Evolutionary conservation across 2,113 vertebrate species (phyloP).

Genomic region (Fukomys damarensis): DNA sequence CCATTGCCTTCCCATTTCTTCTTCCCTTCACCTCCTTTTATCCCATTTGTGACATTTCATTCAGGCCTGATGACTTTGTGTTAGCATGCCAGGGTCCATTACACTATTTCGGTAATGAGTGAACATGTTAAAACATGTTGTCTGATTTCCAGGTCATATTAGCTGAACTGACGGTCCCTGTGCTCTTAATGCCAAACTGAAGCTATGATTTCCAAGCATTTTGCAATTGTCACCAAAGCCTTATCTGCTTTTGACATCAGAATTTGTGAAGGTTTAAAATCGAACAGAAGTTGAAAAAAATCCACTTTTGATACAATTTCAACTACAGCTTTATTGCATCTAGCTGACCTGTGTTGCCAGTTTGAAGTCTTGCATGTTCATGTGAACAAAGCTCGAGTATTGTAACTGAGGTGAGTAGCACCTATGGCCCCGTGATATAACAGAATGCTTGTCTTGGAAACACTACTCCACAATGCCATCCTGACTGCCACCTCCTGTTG

Average conservation of each 20-base stretch:
- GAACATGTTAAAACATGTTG: not conserved
- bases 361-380: not conserved
- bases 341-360: not conserved
- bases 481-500: not conserved
- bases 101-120: not conserved
- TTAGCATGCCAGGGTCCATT: not conserved
- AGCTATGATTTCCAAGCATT: not conserved
- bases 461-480: not conserved
- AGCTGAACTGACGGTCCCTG: not conserved
- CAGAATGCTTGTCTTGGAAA: not conserved
- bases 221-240: not conserved
- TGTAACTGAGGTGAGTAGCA: not conserved
- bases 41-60: not conserved
- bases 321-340: not conserved
- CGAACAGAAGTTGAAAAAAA: not conserved
- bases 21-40: not conserved
- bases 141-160: not conserved
- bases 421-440: not conserved
- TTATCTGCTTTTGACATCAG: constrained; percentile 9
- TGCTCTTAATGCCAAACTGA: not conserved
- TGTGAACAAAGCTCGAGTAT: not conserved
- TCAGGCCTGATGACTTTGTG: not conserved
- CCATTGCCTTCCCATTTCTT: not conserved
- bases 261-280: constrained; percentile 13
- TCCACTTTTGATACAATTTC: not conserved